A percentile compares a stretch with the other conserved stretches of the same genome.
Evolutionary conservation across 1,140 invertebrate species (phyloP).

Genomic region (Chrysomallon squamiferum): DNA sequence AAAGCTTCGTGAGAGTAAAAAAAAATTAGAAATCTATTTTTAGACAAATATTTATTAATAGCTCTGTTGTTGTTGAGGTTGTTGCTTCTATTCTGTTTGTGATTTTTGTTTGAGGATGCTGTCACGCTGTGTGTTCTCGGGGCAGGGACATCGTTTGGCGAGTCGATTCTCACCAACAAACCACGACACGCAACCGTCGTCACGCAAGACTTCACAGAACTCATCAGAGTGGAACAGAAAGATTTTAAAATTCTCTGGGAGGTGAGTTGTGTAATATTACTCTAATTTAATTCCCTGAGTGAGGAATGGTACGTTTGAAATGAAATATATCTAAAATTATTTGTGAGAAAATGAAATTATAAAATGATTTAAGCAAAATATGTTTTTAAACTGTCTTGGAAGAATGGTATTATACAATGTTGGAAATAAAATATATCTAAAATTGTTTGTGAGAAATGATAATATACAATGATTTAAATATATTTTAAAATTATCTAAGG

Average conservation of each 20-base stretch:
- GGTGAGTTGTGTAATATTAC: constrained; percentile 66
- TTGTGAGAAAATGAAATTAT: neutral
- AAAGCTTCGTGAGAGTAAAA: too few relatives aligned
- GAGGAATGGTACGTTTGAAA: neutral
- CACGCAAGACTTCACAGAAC: constrained; percentile 77
- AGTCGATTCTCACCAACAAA: constrained; percentile 75
- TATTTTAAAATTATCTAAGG: too few relatives aligned
- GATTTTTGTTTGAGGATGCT: constrained; percentile 64
- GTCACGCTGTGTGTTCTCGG: constrained; percentile 74
- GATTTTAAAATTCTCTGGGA: constrained; percentile 81
- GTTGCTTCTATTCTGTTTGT: neutral
- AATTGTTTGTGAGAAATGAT: too few relatives aligned
- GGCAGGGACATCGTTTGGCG: constrained; percentile 80
- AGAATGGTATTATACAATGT: too few relatives aligned
- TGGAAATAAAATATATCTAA: too few relatives aligned
- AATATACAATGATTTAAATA: too few relatives aligned
- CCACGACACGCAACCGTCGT: constrained; percentile 77
- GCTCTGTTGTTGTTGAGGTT: too few relatives aligned
- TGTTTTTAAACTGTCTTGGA: too few relatives aligned
- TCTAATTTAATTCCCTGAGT: too few relatives aligned
- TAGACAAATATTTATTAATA: too few relatives aligned
- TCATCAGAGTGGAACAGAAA: constrained; percentile 76
- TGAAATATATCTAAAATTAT: neutral
- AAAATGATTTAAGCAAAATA: too few relatives aligned
- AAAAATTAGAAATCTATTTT: too few relatives aligned